phyloP scores from a whole-genome alignment of 2,888 invertebrate species.

The Strigamia crassipes region DNA sequence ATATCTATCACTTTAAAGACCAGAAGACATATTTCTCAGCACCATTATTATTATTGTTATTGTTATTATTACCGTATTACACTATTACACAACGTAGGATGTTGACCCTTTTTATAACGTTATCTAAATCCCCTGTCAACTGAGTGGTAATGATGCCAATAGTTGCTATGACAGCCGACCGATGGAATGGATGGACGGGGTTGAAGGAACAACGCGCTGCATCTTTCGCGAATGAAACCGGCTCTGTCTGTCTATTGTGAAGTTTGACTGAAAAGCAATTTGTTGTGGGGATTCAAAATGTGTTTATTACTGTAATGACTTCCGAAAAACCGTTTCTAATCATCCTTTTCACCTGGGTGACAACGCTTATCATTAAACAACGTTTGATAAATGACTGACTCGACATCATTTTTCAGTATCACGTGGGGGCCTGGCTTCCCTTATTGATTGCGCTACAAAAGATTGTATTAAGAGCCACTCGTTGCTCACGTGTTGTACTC shows the following conservation, averaged over 20 bases:
- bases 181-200: not conserved
- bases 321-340: slow-evolving; percentile 29
- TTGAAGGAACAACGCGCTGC: not conserved
- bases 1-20: no score
- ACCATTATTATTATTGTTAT: not conserved
- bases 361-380: slow-evolving; percentile 40
- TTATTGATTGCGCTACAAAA: slow-evolving; percentile 35
- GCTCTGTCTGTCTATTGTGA: not conserved
- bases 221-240: slow-evolving; percentile 14
- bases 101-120: slow-evolving; percentile 1
- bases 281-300: slow-evolving; percentile 11
- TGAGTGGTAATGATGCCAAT: slow-evolving; percentile 30
- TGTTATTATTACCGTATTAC: not conserved
- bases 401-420: slow-evolving; percentile 30
- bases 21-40: no score
- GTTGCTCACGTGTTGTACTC: slow-evolving; percentile 23
- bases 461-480: slow-evolving; percentile 35
- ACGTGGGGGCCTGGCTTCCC: slow-evolving; percentile 11
- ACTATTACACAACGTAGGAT: not conserved
- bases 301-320: slow-evolving; percentile 38
- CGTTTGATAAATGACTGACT: slow-evolving; percentile 30
- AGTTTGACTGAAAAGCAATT: slow-evolving; percentile 28
- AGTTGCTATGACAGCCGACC: slow-evolving; percentile 22
- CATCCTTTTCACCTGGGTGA: slow-evolving; percentile 39
- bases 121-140: slow-evolving; percentile 37